Evolutionary conservation across 2,888 invertebrate genomes (phyloP).

Genomic region (Synanthedon vespiformis): DNA sequence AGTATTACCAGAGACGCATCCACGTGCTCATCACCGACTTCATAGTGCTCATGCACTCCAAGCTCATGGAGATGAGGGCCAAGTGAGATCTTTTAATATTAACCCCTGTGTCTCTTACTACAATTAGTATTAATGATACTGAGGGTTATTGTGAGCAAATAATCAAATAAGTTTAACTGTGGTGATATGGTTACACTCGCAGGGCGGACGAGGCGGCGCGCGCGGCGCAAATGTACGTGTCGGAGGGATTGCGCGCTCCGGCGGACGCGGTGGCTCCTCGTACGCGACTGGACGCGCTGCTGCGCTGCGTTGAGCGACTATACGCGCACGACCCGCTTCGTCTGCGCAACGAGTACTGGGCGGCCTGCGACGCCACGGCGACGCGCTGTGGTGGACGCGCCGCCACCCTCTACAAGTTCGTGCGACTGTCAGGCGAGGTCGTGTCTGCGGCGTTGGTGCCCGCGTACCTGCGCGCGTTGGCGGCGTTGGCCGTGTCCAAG

Average conservation of each 20-base stretch:
- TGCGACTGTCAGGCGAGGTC: constrained; percentile 87
- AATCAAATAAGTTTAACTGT: not conserved
- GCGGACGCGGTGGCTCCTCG: constrained; percentile 42
- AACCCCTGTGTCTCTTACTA: no score
- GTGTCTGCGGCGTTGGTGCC: constrained; percentile 86
- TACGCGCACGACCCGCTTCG: constrained; percentile 82
- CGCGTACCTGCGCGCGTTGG: constrained; percentile 88
- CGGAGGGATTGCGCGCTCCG: constrained; percentile 83
- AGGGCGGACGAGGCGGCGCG: constrained; percentile 91
- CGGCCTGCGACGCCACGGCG: constrained; percentile 59
- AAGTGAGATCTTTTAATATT: constrained; percentile 39
- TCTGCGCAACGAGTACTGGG: constrained; percentile 88
- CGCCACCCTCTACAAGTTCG: constrained; percentile 90
- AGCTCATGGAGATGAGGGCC: constrained; percentile 71
- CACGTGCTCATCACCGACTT: constrained; percentile 92
- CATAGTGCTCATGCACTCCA: constrained; percentile 91
- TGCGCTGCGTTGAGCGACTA: constrained; percentile 81
- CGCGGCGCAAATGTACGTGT: constrained; percentile 78
- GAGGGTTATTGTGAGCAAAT: no score
- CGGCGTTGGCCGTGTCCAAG: constrained; percentile 80
- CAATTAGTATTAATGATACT: not conserved
- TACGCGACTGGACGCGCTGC: constrained; percentile 85
- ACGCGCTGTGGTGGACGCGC: constrained; percentile 67
- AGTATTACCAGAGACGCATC: constrained; percentile 85
- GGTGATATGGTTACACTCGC: not conserved